phyloP scores from a whole-genome alignment of 2,113 vertebrate genomes.

The Muntiacus reevesi region DNA sequence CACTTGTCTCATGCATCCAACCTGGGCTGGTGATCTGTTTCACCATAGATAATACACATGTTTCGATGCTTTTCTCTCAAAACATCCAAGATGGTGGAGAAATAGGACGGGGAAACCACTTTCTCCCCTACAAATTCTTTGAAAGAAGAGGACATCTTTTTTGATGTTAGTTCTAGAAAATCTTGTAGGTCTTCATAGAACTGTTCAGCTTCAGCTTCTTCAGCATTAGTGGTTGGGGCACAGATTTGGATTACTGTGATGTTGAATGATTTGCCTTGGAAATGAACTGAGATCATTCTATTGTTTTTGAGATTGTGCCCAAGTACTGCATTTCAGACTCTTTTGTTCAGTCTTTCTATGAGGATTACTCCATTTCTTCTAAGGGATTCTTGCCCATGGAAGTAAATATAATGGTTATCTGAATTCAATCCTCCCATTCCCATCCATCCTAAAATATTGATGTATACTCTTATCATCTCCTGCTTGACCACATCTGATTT shows the following conservation, averaged over 20 bases:
- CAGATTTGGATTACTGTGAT: neutral
- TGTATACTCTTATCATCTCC: neutral
- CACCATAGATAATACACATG: too few relatives aligned
- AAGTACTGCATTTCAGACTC: neutral
- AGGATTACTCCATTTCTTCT: neutral
- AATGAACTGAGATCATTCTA: neutral
- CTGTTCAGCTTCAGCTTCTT: neutral
- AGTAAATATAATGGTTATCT: neutral
- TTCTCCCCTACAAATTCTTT: too few relatives aligned
- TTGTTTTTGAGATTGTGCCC: neutral
- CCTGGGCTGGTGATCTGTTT: too few relatives aligned
- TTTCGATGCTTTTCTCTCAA: too few relatives aligned
- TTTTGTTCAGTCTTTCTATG: neutral
- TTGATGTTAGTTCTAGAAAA: neutral
- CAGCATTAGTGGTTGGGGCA: neutral
- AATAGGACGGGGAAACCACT: too few relatives aligned
- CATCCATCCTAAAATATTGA: neutral
- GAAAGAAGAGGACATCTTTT: neutral
- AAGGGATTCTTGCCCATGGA: neutral
- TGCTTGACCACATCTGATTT: neutral
- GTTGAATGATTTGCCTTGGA: neutral
- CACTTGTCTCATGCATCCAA: too few relatives aligned
- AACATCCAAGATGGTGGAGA: too few relatives aligned
- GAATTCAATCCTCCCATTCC: neutral
- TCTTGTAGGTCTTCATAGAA: neutral